Conservation (phyloP, 2,888 invertebrate genomes). For the Microplitis manilae region DNA sequence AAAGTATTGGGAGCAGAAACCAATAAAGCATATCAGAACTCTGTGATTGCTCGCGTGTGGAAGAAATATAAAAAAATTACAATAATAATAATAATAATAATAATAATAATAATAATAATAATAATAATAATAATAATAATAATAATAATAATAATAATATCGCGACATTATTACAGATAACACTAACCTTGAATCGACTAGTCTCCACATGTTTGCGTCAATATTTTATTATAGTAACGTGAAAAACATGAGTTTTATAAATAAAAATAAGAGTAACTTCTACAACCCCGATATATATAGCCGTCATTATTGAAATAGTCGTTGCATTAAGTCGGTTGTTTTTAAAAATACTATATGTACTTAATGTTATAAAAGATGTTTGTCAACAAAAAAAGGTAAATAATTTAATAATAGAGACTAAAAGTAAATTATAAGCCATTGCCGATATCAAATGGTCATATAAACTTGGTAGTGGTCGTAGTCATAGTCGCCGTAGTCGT, state of each 20-base stretch:
- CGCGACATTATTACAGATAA: slow-evolving; percentile 1
- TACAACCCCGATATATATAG: background rate
- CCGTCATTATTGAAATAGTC: background rate
- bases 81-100: background rate
- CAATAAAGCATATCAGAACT: slow-evolving; percentile 25
- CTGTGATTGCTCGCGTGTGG: slow-evolving; percentile 27
- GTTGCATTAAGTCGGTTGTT: background rate
- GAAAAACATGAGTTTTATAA: slow-evolving; percentile 14
- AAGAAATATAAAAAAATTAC: slow-evolving; percentile 17
- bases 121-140: slow-evolving; percentile 17
- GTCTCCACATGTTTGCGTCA: background rate
- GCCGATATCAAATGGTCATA: slow-evolving; percentile 3
- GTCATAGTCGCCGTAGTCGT: slow-evolving; percentile 22
- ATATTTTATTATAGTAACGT: background rate
- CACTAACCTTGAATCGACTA: slow-evolving; percentile 22
- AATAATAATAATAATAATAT: slow-evolving; percentile 19
- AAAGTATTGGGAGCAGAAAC: background rate
- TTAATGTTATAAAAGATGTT: too few species aligned
- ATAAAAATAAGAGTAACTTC: background rate
- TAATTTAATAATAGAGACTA: too few species aligned
- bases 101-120: background rate
- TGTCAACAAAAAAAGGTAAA: too few species aligned
- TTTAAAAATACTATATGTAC: background rate
- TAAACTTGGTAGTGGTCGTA: too few species aligned
- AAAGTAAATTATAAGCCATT: background rate